Evolutionary conservation across 1,140 invertebrate genomes (phyloP), one percentile per base, ranked within the genome.

Genomic region (Mactra quadrangularis): DNA sequence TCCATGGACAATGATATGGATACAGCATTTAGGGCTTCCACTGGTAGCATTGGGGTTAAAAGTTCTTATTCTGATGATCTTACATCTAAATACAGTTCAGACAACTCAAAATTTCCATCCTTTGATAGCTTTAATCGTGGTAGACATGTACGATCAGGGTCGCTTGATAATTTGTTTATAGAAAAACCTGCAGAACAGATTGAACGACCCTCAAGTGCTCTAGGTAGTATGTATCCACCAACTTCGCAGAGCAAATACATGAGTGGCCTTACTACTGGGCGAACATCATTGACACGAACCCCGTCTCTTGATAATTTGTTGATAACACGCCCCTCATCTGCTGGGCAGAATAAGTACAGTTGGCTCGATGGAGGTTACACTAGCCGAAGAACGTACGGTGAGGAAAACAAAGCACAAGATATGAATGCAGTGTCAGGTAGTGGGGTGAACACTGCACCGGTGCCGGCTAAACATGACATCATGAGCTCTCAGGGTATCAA

Each of bases 221-320:
- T 74, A 35, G 31, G 53, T 4, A 82, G 59, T 41, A 64, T 75
- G 71, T 74, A 62, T 53, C 35, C 66, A n/a, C 45, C 68, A 13
- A 74, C 2, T 25, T 50, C 13, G 22, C 66, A 71, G 29, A 82
- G 29, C 27, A 71, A 52, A 50, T 82, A 82, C 25, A 62, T 31
- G 7, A n/a, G 41, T 55, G 71, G 70, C 25, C 38, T 75, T n/a
- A 75, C 79, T 25, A 82, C 70, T 9, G 79, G 79, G 35, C n/a
- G 79, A 29, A 71, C 77, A 81, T 55, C 77, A 19, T 25, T 82
- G 33, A 75, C 71, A 25, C 47, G 79, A 33, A 75, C 70, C 25
- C 79, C 79, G 4, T 82, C 79, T 9, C 31, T 82, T 19, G 79
- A 82, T 45, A 82, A 82, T 55, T 33, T 82, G 25, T 55, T 82